phyloP scores from a whole-genome alignment of 2,888 invertebrate species.

The Stenodema calcarata region DNA sequence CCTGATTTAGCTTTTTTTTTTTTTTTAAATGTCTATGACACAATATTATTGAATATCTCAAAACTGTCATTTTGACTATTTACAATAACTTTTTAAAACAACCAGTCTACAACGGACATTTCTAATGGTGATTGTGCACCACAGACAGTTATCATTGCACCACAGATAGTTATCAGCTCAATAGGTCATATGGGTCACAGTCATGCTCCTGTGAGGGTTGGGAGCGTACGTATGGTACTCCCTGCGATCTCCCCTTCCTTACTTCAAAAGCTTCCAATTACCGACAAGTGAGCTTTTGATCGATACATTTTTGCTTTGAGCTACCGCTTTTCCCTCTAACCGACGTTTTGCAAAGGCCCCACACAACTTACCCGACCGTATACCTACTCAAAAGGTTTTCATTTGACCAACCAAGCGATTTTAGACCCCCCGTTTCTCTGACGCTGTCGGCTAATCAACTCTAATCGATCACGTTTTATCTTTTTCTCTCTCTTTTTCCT shows the following conservation, averaged over 20 bases:
- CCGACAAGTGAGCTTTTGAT: slow-evolving; percentile 26
- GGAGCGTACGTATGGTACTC: not conserved
- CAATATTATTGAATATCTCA: no score
- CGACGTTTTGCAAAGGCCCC: slow-evolving; percentile 19
- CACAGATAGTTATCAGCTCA: no score
- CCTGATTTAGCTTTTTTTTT: no score
- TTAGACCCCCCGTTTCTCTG: not conserved
- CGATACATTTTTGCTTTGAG: slow-evolving; percentile 36
- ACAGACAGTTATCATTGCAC: no score
- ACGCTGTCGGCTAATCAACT: slow-evolving; percentile 16
- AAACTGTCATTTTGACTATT: no score
- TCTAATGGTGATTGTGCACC: no score
- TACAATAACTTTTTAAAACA: no score
- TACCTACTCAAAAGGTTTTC: slow-evolving; percentile 34
- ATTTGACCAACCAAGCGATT: slow-evolving; percentile 34
- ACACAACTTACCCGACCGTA: slow-evolving; percentile 13
- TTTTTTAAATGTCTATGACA: no score
- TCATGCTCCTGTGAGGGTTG: not conserved
- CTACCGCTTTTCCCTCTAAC: not conserved
- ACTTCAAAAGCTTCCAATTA: slow-evolving; percentile 15
- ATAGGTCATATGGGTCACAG: no score
- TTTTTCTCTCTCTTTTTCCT: not conserved
- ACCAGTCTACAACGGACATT: no score
- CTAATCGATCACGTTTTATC: slow-evolving; percentile 21
- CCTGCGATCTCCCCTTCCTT: not conserved